Percentiles rank a stretch among this genome's conserved stretches.
Evolutionary conservation across 2,888 invertebrate genomes (phyloP).

Genomic region (Leptura quadrifasciata): DNA sequence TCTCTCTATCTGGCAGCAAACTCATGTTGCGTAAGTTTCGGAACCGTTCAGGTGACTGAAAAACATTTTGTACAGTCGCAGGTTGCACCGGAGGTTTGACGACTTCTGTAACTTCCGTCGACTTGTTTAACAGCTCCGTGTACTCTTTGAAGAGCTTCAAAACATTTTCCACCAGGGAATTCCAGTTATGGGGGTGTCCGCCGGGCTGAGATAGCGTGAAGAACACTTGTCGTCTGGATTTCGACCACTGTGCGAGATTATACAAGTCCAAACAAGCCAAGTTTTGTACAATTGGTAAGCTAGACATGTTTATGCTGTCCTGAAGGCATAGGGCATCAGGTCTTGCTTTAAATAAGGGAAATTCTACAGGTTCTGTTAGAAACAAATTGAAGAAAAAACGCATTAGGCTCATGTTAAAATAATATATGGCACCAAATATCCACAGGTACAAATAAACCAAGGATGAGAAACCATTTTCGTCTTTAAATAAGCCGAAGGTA

Average conservation of each 20-base stretch:
- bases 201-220: conserved; percentile 88
- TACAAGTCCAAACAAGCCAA: conserved; percentile 86
- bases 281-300: conserved; percentile 83
- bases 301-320: conserved; percentile 78
- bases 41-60: conserved; percentile 57
- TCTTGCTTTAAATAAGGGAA: conserved; percentile 77
- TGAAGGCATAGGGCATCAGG: conserved; percentile 75
- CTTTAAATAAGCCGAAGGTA: conserved; percentile 74
- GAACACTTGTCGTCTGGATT: conserved; percentile 78
- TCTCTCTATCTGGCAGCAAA: conserved; percentile 52
- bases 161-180: conserved; percentile 80
- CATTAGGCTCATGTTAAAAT: conserved; percentile 83
- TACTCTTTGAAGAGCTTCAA: conserved; percentile 80
- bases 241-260: conserved; percentile 80
- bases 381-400: conserved; percentile 82
- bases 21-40: conserved; percentile 68
- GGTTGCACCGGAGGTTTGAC: conserved; percentile 40
- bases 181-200: conserved; percentile 93
- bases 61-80: conserved; percentile 28
- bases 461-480: conserved; percentile 75
- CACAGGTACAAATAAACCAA: conserved; percentile 78
- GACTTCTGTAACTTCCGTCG: conserved; percentile 59
- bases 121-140: conserved; percentile 78
- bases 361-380: conserved; percentile 82
- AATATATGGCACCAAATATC: conserved; percentile 82